Evolutionary conservation across 2,888 invertebrate genomes (phyloP), one percentile per base, ranked within the genome.

Genomic region (Ypsolopha sequella): DNA sequence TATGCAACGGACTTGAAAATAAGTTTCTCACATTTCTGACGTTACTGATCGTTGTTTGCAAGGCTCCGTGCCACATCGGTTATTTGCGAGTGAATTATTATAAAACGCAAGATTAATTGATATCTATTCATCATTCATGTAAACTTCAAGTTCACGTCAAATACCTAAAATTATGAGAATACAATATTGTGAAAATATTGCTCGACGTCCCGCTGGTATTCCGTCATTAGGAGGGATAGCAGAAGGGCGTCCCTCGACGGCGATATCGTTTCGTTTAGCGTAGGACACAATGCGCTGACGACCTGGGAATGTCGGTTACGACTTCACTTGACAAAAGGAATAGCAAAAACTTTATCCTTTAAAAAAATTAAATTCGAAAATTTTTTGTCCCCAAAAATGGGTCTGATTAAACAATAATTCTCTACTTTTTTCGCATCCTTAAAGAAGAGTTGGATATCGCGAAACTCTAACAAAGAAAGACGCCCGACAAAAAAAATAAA

Each of bases 251-350:
- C 71, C 70, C 70, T 63, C 62, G 65, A 62, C 66, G 64, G 68
- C 64, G 63, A 73, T 72, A 77, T 77, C 41, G 73, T 78, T 80
- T 77, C 41, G 73, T 78, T 80, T 78, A 78, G 76, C 66, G 65
- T 6, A 9, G 43, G 62, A 71, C 68, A 85, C 79, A 84, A 85
- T 74, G 68, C 75, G 61, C 36, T 65, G 61, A 65, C 75, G 73
- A 84, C 79, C 82, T 85, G 85, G 77, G 86, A 86, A 86, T 79
- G 80, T 84, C 82, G 77, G 85, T 84, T 85, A 80, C 76, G 76
- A 76, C 69, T 62, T 58, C 67, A 57, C 58, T 59, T 67, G 63
- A 84, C 80, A 85, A 85, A 79, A 71, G 77, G 76, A 79, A 73
- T 49, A 72, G 68, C 75, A 76, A 85, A 84, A 85, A 81, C 80